Percentiles rank a stretch among this genome's conserved stretches.
These are phyloP conservation scores for Aphelocoma coerulescens DNA, from an alignment of 2,113 vertebrate species.

Conservation along the genomic window DNA sequence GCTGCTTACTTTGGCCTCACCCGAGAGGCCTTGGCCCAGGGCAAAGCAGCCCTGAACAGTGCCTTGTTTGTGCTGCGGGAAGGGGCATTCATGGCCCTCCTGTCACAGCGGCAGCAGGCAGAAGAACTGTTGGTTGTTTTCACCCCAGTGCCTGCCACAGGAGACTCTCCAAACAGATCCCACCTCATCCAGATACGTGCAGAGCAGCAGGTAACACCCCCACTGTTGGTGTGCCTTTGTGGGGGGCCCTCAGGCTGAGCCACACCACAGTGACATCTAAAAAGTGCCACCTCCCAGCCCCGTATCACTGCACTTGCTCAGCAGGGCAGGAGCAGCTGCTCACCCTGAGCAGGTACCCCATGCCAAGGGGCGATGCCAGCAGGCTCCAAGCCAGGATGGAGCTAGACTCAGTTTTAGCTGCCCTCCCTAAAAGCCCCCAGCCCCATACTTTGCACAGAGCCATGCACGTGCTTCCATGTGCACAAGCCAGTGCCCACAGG, in stretches of 20 bases:
- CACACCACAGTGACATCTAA: neutral
- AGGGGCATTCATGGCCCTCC: neutral
- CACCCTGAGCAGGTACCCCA: neutral
- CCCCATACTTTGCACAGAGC: neutral
- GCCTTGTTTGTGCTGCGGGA: conserved; percentile 1
- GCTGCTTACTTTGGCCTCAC: conserved; percentile 30
- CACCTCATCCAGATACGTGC: neutral
- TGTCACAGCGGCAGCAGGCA: fast-evolving
- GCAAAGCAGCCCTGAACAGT: neutral
- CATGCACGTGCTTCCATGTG: fast-evolving
- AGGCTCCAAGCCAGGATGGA: neutral
- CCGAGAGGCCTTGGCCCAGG: neutral
- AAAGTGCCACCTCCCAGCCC: neutral
- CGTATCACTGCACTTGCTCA: fast-evolving
- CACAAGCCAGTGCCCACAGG: neutral
- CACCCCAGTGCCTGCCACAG: neutral
- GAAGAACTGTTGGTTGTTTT: neutral
- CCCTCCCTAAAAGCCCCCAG: neutral
- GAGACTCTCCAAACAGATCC: neutral
- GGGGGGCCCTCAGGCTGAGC: neutral
- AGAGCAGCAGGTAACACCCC: neutral
- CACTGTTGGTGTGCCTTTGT: neutral
- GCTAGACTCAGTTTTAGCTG: neutral
- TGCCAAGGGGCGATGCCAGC: neutral
- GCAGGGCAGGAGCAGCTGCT: neutral